Evolutionary conservation across 1,140 invertebrate species (phyloP).

Genomic region (Ips typographus): DNA sequence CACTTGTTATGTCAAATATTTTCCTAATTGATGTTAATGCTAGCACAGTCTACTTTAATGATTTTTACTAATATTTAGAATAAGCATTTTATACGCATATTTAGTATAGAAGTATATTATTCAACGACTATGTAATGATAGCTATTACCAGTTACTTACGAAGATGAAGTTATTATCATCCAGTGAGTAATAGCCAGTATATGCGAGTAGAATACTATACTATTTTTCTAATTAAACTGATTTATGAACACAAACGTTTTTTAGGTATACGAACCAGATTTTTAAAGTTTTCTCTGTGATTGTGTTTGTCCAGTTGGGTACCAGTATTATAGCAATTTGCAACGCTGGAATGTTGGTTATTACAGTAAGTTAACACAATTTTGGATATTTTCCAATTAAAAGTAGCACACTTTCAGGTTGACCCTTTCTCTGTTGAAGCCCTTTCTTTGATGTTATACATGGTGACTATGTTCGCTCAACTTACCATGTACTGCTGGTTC

Average conservation of each 20-base stretch:
- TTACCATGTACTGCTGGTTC: slow-evolving; percentile 47
- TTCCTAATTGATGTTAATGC: too few species aligned
- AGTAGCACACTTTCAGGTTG: slow-evolving; percentile 15
- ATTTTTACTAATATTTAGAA: too few species aligned
- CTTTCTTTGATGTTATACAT: slow-evolving; percentile 26
- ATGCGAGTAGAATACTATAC: too few species aligned
- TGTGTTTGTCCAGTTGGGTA: slow-evolving; percentile 43
- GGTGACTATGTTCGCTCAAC: slow-evolving; percentile 42
- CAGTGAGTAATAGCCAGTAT: background rate
- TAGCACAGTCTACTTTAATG: too few species aligned
- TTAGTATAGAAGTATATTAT: too few species aligned
- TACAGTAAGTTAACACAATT: slow-evolving; percentile 13
- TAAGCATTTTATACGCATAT: too few species aligned
- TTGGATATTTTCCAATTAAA: background rate
- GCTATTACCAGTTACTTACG: too few species aligned
- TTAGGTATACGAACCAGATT: slow-evolving; percentile 37
- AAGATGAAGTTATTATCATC: background rate
- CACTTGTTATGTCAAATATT: too few species aligned
- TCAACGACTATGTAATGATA: background rate
- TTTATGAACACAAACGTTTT: background rate
- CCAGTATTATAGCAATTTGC: slow-evolving; percentile 46
- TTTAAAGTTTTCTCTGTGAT: slow-evolving; percentile 44
- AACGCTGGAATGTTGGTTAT: slow-evolving; percentile 42
- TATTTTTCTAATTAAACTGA: too few species aligned
- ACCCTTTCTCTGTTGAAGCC: slow-evolving; percentile 17